phyloP scores from a whole-genome alignment of 2,113 vertebrate genomes.

The Thalassoma bifasciatum region DNA sequence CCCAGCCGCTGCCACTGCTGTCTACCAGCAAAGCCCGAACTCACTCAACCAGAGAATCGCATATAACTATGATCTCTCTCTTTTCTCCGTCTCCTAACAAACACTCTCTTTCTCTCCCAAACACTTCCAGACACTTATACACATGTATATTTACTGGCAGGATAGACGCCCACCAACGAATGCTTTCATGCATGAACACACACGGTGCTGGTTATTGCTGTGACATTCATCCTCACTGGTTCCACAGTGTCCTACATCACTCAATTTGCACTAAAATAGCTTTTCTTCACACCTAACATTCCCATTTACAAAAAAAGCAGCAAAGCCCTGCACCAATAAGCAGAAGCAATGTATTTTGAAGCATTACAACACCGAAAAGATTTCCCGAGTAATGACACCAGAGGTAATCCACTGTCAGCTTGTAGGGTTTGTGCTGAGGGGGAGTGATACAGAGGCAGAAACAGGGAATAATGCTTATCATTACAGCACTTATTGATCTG shows the following conservation, averaged over 20 bases:
- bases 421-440: conserved; percentile 18
- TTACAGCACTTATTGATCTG: not conserved
- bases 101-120: conserved; percentile 9
- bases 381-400: conserved; percentile 56
- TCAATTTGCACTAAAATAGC: conserved; percentile 38
- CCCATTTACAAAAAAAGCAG: conserved; percentile 33
- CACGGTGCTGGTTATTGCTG: conserved; percentile 16
- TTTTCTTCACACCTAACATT: conserved; percentile 63
- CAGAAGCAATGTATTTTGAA: conserved; percentile 31
- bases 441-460: conserved; percentile 23
- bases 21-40: conserved; percentile 32
- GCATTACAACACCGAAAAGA: conserved; percentile 54
- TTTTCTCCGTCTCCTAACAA: not conserved
- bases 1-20: conserved; percentile 18
- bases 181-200: not conserved
- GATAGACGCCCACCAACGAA: not conserved
- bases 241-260: conserved; percentile 50
- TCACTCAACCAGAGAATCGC: conserved; percentile 47
- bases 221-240: conserved; percentile 33
- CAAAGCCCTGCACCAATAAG: conserved; percentile 11
- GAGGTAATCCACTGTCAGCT: conserved; percentile 59
- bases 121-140: conserved; percentile 30
- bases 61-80: conserved; percentile 43
- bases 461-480: not conserved
- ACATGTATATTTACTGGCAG: conserved; percentile 23